A percentile compares a stretch with the other conserved stretches of the same genome.
Conservation (phyloP, 2,797 vertebrate genomes). For the Bovichtus diacanthus region DNA sequence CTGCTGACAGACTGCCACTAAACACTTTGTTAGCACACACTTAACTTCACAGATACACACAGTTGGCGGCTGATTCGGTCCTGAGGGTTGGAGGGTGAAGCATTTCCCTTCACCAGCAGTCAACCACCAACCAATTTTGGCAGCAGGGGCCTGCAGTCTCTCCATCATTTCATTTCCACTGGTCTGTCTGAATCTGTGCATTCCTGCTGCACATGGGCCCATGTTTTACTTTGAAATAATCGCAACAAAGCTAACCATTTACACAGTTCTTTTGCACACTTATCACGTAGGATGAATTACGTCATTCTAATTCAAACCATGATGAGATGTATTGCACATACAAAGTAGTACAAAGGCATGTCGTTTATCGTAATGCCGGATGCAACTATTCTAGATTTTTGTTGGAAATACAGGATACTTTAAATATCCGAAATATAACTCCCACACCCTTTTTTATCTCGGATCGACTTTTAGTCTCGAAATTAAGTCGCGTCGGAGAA, state of each 20-base stretch:
- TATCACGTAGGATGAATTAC: too few relatives aligned
- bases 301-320: too few relatives aligned
- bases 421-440: too few relatives aligned
- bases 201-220: background rate
- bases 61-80: conserved; percentile 21
- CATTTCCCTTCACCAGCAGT: conserved; percentile 13
- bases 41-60: conserved; percentile 30
- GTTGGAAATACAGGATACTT: too few relatives aligned
- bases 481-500: too few relatives aligned
- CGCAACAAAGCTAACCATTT: background rate
- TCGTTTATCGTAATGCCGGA: too few relatives aligned
- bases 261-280: background rate
- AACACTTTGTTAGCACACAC: conserved; percentile 63
- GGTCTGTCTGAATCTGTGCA: background rate
- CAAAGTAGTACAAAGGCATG: too few relatives aligned
- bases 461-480: too few relatives aligned
- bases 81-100: background rate
- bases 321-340: too few relatives aligned
- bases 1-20: conserved; percentile 58
- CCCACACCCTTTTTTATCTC: too few relatives aligned
- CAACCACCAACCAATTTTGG: background rate
- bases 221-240: background rate
- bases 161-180: background rate
- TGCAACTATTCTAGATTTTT: too few relatives aligned
- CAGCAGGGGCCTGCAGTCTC: background rate